These are phyloP conservation scores for Papilio elwesi DNA, from an alignment of 2,888 invertebrate genomes.

Conservation along the genomic window DNA sequence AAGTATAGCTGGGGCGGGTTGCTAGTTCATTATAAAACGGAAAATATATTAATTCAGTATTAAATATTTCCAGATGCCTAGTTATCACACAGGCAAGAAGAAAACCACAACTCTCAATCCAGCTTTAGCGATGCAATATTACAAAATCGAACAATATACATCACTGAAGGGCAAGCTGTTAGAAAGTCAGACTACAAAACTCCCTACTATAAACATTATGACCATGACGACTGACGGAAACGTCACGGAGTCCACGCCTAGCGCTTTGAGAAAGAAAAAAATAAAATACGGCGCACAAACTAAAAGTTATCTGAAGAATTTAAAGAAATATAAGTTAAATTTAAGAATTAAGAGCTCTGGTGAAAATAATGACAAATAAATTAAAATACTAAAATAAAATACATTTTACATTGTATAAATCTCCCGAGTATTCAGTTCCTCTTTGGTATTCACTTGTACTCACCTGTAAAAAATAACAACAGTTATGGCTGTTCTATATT, in stretches of 20 bases:
- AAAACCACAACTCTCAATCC: slow-evolving; percentile 55
- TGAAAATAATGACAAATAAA: too few relatives aligned
- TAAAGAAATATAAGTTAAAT: not conserved
- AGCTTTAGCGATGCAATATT: not conserved
- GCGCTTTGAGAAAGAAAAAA: slow-evolving; percentile 15
- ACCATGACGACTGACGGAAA: not conserved
- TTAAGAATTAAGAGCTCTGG: too few relatives aligned
- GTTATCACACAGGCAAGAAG: slow-evolving; percentile 56
- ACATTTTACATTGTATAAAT: too few relatives aligned
- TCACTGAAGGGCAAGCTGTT: not conserved
- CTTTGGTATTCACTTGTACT: not conserved
- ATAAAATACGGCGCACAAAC: not conserved
- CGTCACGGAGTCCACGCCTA: not conserved
- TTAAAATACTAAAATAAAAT: too few relatives aligned
- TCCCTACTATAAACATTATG: not conserved
- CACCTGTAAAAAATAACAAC: not conserved
- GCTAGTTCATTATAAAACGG: too few relatives aligned
- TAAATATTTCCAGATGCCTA: slow-evolving; percentile 59
- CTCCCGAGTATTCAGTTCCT: too few relatives aligned
- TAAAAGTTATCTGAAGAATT: not conserved
- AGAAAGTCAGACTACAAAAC: not conserved
- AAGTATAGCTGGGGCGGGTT: too few relatives aligned
- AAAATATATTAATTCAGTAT: too few relatives aligned
- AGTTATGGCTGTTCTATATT: not conserved
- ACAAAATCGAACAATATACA: slow-evolving; percentile 7